phyloP scores from a whole-genome alignment of 2,113 vertebrate species.

The Micronycteris hirsuta region DNA sequence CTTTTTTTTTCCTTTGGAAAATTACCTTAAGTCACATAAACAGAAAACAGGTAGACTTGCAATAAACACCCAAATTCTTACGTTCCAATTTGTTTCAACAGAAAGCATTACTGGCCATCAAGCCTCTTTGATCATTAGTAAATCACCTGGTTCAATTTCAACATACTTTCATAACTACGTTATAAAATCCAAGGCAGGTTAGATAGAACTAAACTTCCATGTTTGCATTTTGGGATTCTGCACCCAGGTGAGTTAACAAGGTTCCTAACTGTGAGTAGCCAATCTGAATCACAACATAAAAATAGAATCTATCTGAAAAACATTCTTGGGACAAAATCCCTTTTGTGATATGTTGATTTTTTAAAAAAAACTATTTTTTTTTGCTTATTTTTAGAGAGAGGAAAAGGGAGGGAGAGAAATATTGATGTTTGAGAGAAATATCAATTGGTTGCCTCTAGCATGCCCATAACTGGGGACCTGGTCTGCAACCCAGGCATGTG shows the following conservation, averaged over 20 bases:
- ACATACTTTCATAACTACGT: background rate
- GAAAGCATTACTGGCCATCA: background rate
- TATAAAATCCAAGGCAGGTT: background rate
- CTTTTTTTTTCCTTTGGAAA: background rate
- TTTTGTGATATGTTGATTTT: background rate
- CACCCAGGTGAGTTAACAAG: background rate
- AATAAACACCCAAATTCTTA: background rate
- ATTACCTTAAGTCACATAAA: background rate
- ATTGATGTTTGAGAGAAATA: no score
- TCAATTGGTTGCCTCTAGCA: no score
- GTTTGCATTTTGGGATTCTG: background rate
- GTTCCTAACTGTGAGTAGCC: background rate
- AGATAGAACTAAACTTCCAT: background rate
- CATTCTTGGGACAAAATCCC: background rate
- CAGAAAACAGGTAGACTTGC: background rate
- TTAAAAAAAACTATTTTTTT: no score
- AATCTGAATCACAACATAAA: background rate
- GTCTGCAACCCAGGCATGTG: no score
- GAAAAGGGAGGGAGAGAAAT: no score
- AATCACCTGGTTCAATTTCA: conserved; percentile 23
- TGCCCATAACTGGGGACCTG: no score
- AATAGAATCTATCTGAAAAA: background rate
- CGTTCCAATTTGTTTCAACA: background rate
- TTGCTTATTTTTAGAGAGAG: no score
- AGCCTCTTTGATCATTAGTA: conserved; percentile 14